phyloP scores from a whole-genome alignment of 2,113 vertebrate species.

The Ceyx margarethae region DNA sequence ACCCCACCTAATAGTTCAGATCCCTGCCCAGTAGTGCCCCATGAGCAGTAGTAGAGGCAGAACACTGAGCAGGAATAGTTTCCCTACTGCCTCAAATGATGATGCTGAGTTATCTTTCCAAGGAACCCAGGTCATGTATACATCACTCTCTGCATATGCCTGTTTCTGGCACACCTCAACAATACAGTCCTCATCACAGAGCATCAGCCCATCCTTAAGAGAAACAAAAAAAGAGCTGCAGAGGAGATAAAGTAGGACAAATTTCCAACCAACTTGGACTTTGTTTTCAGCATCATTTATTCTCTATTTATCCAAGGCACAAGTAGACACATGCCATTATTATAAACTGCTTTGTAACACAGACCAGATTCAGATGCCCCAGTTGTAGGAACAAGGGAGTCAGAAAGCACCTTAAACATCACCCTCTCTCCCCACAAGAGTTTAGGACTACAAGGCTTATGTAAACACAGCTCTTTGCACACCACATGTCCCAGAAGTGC shows the following conservation, averaged over 20 bases:
- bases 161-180: not conserved
- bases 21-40: not conserved
- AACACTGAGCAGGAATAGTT: fast-evolving
- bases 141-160: too few relatives aligned
- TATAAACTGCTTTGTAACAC: not conserved
- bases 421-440: not conserved
- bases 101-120: not conserved
- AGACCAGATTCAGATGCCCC: not conserved
- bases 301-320: not conserved
- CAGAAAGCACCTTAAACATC: not conserved
- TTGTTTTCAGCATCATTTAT: not conserved
- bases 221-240: not conserved
- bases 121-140: not conserved
- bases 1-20: not conserved
- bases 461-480: not conserved
- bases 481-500: not conserved
- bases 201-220: not conserved
- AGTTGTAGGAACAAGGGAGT: not conserved
- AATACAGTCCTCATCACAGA: not conserved
- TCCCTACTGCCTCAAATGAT: not conserved
- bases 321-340: not conserved
- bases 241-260: not conserved
- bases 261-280: not conserved
- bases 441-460: not conserved
- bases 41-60: not conserved